Percentiles rank a stretch among this genome's conserved stretches.
phyloP scores from a whole-genome alignment of 2,888 invertebrate species.

The Mycogona germanica region DNA sequence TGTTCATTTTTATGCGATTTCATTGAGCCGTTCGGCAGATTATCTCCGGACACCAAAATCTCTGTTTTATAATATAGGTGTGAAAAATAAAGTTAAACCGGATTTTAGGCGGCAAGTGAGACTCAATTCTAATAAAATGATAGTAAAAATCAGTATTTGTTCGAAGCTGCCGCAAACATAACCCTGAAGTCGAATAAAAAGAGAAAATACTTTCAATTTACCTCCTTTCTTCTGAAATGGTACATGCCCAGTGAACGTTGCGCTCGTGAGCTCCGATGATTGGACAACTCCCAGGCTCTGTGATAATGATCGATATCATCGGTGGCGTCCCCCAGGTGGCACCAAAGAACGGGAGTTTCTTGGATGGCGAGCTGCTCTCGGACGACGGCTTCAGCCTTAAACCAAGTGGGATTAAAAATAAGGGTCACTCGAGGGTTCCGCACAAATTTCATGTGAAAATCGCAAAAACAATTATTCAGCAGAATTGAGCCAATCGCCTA shows the following conservation, averaged over 20 bases:
- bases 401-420: no score
- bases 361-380: constrained; percentile 57
- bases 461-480: background rate
- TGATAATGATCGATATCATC: constrained; percentile 68
- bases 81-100: no score
- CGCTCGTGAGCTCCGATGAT: constrained; percentile 63
- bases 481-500: background rate
- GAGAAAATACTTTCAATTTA: constrained; percentile 26
- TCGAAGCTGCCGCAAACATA: no score
- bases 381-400: constrained; percentile 74
- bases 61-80: no score
- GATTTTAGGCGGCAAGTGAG: no score
- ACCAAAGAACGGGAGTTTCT: constrained; percentile 75
- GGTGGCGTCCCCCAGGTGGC: constrained; percentile 78
- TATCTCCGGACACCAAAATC: no score
- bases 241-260: constrained; percentile 76
- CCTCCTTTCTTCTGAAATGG: constrained; percentile 53
- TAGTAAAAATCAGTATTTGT: no score
- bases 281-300: constrained; percentile 83
- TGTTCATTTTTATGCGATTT: no score
- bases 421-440: background rate
- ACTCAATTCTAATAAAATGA: no score
- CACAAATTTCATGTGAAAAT: background rate
- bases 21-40: no score
- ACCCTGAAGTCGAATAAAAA: constrained; percentile 15